Conservation (phyloP, 2,888 invertebrate species). For the Hartigia nigra region DNA sequence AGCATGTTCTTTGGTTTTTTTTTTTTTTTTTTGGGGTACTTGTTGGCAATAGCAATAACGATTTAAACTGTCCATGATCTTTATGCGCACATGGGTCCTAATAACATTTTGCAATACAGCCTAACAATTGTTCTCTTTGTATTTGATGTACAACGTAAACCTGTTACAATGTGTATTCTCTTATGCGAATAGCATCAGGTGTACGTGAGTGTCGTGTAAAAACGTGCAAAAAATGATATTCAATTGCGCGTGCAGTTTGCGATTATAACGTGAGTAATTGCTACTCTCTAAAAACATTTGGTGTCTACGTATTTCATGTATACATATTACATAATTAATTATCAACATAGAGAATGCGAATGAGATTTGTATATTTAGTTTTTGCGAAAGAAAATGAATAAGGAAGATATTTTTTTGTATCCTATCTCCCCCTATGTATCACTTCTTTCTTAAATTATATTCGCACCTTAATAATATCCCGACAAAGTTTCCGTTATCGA, state of each 20-base stretch:
- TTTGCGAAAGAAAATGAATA: not conserved
- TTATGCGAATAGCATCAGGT: not conserved
- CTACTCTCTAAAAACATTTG: not conserved
- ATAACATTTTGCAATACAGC: not conserved
- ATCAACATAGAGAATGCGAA: not conserved
- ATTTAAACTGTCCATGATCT: not conserved
- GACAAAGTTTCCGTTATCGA: not conserved
- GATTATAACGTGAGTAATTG: not conserved
- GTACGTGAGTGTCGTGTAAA: slow-evolving; percentile 37
- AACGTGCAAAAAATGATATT: slow-evolving; percentile 54
- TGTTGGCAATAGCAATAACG: slow-evolving; percentile 1
- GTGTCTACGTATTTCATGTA: not conserved
- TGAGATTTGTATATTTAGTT: not conserved
- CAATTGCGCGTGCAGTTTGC: slow-evolving; percentile 30
- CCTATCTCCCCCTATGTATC: not conserved
- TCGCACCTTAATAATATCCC: not conserved
- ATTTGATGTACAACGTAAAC: slow-evolving; percentile 32
- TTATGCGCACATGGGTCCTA: not conserved
- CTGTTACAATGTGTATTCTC: not conserved
- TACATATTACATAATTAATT: not conserved
- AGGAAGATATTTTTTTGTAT: not conserved
- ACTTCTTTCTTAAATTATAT: not conserved
- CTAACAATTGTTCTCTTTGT: slow-evolving; percentile 10
- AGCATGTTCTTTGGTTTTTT: not conserved
- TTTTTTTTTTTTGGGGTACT: slow-evolving; percentile 3